Percentiles rank a stretch among this genome's conserved stretches.
phyloP scores from a whole-genome alignment of 2,113 vertebrate species.

The Labeo catla region DNA sequence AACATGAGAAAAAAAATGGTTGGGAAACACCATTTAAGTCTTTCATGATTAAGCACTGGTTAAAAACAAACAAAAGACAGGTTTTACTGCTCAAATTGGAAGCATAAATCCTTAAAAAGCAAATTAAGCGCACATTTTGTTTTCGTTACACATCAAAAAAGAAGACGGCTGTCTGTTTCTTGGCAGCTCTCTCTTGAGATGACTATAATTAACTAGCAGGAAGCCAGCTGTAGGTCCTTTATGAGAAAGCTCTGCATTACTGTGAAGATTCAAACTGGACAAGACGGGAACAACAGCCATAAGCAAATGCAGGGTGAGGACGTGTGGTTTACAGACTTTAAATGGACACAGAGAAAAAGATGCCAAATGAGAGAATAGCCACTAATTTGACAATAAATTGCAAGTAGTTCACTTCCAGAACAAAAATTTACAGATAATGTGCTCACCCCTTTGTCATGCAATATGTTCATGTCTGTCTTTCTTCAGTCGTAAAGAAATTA shows the following conservation, averaged over 20 bases:
- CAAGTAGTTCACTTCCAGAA: not conserved
- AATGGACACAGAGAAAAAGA: not conserved
- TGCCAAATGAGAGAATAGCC: not conserved
- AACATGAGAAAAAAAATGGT: not conserved
- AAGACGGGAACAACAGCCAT: not conserved
- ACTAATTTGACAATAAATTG: not conserved
- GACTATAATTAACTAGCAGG: slow-evolving; percentile 42
- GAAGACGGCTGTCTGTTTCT: slow-evolving; percentile 3
- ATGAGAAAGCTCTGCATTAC: slow-evolving; percentile 25
- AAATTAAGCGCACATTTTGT: not conserved
- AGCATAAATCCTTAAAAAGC: not conserved
- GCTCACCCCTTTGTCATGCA: no score
- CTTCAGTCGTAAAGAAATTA: no score
- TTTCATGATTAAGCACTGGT: not conserved
- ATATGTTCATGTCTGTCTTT: no score
- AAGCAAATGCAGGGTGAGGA: not conserved
- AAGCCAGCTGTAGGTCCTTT: slow-evolving; percentile 22
- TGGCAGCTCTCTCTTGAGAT: slow-evolving; percentile 21
- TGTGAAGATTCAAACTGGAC: slow-evolving; percentile 1
- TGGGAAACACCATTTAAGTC: not conserved
- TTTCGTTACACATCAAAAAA: slow-evolving; percentile 17
- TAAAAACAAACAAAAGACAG: not conserved
- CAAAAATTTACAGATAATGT: no score
- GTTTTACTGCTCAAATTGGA: not conserved
- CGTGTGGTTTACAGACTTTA: not conserved